Evolutionary conservation across 2,113 vertebrate genomes (phyloP).

Genomic region (Hystrix cristata): DNA sequence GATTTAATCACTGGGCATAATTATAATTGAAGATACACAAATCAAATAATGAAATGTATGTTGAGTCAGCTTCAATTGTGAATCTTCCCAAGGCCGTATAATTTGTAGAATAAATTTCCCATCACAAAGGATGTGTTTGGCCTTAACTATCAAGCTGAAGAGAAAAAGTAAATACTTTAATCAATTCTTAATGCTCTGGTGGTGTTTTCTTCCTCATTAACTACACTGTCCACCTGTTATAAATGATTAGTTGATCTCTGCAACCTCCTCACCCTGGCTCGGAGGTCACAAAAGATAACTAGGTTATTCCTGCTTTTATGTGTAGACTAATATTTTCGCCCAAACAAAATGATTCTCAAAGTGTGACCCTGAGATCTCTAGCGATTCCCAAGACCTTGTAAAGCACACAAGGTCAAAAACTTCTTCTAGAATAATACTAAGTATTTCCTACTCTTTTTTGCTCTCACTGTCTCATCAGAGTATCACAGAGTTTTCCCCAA

Average conservation of each 20-base stretch:
- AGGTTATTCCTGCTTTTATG: neutral
- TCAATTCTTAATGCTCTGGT: neutral
- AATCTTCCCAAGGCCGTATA: neutral
- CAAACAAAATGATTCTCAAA: neutral
- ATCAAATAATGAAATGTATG: neutral
- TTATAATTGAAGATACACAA: conserved; percentile 26
- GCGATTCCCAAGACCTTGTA: neutral
- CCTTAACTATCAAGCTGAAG: neutral
- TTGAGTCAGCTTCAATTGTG: neutral
- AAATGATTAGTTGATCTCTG: neutral
- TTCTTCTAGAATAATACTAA: neutral
- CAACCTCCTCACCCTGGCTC: neutral
- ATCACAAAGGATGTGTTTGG: conserved; percentile 15
- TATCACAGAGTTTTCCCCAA: neutral
- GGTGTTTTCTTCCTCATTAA: conserved; percentile 23
- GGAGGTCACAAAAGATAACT: neutral
- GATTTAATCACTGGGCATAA: conserved; percentile 57
- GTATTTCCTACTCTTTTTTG: neutral
- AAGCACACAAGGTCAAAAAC: neutral
- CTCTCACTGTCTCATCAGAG: neutral
- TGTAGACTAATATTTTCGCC: neutral
- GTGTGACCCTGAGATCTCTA: neutral
- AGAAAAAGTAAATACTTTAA: conserved; percentile 2
- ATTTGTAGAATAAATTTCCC: conserved; percentile 32
- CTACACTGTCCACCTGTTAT: neutral